Percentiles rank a stretch among this genome's conserved stretches.
These are phyloP conservation scores for Alethe castanea DNA, from an alignment of 2,113 vertebrate genomes.

Conservation along the genomic window DNA sequence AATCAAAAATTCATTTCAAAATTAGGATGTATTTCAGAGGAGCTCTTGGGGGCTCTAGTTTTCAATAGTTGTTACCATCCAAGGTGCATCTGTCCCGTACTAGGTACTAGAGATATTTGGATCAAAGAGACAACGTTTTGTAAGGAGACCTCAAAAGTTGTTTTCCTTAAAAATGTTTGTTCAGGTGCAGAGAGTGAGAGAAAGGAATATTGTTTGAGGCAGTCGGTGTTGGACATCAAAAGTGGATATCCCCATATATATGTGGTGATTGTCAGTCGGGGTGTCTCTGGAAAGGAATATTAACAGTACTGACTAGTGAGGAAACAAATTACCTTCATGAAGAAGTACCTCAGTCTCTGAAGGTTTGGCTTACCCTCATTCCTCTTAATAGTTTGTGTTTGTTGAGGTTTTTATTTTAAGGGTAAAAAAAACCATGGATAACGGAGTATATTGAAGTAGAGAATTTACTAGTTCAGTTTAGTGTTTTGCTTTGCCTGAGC, in stretches of 20 bases:
- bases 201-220: slow-evolving; percentile 35
- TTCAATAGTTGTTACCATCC: neutral
- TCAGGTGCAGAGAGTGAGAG: slow-evolving; percentile 38
- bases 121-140: slow-evolving; percentile 25
- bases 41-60: neutral
- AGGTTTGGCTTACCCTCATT: neutral
- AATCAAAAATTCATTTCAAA: neutral
- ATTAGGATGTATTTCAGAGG: neutral
- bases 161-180: slow-evolving; percentile 40
- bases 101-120: neutral
- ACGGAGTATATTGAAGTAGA: neutral
- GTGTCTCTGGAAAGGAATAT: neutral
- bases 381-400: neutral
- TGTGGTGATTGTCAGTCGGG: neutral
- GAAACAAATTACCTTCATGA: neutral
- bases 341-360: neutral
- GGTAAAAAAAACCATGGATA: neutral
- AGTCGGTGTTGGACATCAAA: neutral
- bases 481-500: neutral
- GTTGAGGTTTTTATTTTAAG: neutral
- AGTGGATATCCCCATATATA: neutral
- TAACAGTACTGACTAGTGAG: neutral
- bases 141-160: slow-evolving; percentile 12
- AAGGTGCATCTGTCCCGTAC: neutral
- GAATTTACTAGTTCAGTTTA: neutral